phyloP scores from a whole-genome alignment of 2,113 vertebrate genomes.

The Phaethornis superciliosus region DNA sequence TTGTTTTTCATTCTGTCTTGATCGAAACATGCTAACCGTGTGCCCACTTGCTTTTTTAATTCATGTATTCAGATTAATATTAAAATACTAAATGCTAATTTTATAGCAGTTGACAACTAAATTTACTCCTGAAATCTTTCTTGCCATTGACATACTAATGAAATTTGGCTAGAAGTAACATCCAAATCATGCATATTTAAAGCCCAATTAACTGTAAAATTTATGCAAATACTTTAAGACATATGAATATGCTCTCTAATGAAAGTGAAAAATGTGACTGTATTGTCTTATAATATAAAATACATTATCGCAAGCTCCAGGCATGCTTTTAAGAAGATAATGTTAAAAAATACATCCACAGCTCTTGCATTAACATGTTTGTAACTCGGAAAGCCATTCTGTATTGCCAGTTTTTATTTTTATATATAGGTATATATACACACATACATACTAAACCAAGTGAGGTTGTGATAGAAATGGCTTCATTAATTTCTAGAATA shows the following conservation, averaged over 20 bases:
- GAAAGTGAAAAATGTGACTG: neutral
- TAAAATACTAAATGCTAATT: neutral
- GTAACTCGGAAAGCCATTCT: neutral
- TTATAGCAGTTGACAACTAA: neutral
- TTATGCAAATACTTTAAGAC: constrained; percentile 36
- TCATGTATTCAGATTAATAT: neutral
- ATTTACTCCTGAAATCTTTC: constrained; percentile 8
- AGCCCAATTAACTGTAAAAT: constrained; percentile 41
- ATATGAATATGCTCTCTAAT: neutral
- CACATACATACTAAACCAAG: neutral
- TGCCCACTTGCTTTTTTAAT: neutral
- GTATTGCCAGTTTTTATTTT: neutral
- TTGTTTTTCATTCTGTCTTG: neutral
- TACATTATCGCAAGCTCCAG: neutral
- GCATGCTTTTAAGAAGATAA: neutral
- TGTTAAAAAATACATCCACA: neutral
- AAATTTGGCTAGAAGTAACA: constrained; percentile 18
- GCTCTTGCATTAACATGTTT: neutral
- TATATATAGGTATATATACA: neutral
- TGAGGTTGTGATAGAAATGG: neutral
- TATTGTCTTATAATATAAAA: neutral
- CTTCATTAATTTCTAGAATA: constrained; percentile 2
- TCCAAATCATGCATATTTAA: constrained; percentile 51
- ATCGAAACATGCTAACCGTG: neutral
- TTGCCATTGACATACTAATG: neutral